These are phyloP conservation scores for Cataglyphis altisquamis DNA, from an alignment of 2,888 invertebrate genomes.

Conservation along the genomic window DNA sequence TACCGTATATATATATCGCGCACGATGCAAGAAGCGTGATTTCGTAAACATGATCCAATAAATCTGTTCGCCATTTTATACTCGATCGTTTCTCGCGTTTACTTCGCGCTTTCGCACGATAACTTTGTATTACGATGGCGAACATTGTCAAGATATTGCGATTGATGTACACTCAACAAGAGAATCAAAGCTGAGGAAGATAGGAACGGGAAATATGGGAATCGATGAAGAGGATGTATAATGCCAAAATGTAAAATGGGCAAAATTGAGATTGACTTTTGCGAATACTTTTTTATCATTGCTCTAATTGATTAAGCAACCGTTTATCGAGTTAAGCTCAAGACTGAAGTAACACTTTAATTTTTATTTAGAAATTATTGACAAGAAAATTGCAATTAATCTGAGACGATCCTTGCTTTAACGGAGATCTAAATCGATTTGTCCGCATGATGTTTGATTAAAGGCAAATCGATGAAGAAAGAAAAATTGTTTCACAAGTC, in stretches of 20 bases:
- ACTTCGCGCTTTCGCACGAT: not conserved
- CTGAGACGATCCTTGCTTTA: not conserved
- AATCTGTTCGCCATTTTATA: not conserved
- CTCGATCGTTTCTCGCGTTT: not conserved
- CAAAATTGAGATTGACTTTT: conserved; percentile 1
- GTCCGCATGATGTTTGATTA: too few relatives aligned
- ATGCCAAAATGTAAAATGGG: not conserved
- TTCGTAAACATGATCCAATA: not conserved
- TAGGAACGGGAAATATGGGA: not conserved
- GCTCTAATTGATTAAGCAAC: not conserved
- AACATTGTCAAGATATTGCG: not conserved
- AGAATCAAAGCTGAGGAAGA: not conserved
- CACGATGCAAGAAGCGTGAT: not conserved
- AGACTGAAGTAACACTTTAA: not conserved
- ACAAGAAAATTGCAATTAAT: not conserved
- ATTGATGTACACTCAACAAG: not conserved
- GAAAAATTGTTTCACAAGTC: not conserved
- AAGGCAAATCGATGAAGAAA: not conserved
- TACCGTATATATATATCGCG: not conserved
- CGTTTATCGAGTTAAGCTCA: not conserved
- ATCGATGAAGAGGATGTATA: not conserved
- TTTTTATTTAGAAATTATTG: not conserved
- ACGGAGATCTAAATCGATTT: not conserved
- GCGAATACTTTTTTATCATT: not conserved
- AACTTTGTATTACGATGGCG: not conserved